Evolutionary conservation across 2,113 vertebrate species (phyloP).

Genomic region (Choloepus hoffmanni): DNA sequence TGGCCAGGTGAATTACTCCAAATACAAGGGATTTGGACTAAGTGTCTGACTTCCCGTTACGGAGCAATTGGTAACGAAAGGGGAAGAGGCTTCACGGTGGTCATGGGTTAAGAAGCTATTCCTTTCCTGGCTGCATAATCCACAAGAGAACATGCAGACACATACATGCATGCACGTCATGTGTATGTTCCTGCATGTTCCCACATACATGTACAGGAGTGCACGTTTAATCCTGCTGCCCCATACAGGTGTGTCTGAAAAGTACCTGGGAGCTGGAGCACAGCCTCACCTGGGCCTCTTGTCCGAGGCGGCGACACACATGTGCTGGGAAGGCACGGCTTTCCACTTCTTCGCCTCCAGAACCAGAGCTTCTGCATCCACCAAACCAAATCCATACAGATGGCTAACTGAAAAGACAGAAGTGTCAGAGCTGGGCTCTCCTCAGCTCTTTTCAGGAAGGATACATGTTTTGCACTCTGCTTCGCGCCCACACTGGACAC

Average conservation of each 20-base stretch:
- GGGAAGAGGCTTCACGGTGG: neutral
- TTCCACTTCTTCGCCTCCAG: slow-evolving; percentile 93
- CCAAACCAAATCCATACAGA: slow-evolving; percentile 96
- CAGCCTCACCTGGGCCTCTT: slow-evolving; percentile 90
- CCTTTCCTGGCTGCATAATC: neutral
- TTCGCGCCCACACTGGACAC: neutral
- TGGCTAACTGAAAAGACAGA: slow-evolving; percentile 93
- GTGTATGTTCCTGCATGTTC: fast-evolving
- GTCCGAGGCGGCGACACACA: slow-evolving; percentile 88
- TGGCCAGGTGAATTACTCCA: neutral
- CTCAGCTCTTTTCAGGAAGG: fast-evolving
- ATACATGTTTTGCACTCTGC: no score
- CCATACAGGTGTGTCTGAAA: fast-evolving
- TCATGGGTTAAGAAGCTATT: neutral
- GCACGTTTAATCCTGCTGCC: neutral
- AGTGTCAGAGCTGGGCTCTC: slow-evolving; percentile 81
- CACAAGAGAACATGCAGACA: neutral
- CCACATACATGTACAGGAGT: fast-evolving
- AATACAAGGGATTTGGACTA: neutral
- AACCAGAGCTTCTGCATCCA: slow-evolving; percentile 95
- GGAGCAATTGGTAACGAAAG: neutral
- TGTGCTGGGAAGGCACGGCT: slow-evolving; percentile 90
- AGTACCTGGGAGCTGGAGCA: fast-evolving
- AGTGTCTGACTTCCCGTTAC: no score
- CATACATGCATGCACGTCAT: fast-evolving